Evolutionary conservation across 1,140 invertebrate genomes (phyloP).

Genomic region (Drosophila sucinea): DNA sequence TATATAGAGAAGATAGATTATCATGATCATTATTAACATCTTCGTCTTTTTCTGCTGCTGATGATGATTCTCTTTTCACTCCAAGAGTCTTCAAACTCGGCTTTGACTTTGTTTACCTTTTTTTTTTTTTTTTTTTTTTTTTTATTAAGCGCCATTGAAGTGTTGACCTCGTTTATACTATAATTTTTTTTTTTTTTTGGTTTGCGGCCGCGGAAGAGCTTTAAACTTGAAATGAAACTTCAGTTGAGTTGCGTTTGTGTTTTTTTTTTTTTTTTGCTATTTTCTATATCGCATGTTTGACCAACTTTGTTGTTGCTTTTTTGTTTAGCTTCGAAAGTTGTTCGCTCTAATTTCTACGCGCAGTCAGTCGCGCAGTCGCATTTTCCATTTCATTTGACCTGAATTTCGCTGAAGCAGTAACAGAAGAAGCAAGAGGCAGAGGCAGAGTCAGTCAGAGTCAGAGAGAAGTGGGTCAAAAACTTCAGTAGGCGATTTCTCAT

Average conservation of each 20-base stretch:
- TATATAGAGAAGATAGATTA: neutral
- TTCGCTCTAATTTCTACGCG: constrained; percentile 77
- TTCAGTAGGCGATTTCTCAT: constrained; percentile 57
- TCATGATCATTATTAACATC: neutral
- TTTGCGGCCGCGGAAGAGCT: constrained; percentile 73
- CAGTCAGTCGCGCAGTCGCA: constrained; percentile 55
- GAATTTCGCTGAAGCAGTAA: constrained; percentile 59
- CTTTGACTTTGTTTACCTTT: constrained; percentile 54
- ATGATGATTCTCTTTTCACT: constrained; percentile 39
- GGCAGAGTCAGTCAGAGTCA: neutral
- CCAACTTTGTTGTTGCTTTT: constrained; percentile 65
- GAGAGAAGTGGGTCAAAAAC: constrained; percentile 64
- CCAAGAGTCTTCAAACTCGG: constrained; percentile 10
- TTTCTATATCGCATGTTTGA: constrained; percentile 72
- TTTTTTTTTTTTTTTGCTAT: constrained; percentile 56
- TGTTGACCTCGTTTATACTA: constrained; percentile 75
- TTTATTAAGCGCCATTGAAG: constrained; percentile 71
- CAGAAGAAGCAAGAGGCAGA: neutral
- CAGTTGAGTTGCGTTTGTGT: constrained; percentile 31
- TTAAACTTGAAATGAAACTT: constrained; percentile 80
- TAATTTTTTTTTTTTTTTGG: constrained; percentile 38
- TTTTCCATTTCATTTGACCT: constrained; percentile 82
- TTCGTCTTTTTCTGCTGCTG: neutral
- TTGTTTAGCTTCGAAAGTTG: constrained; percentile 49
- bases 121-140: constrained; percentile 29